These are phyloP conservation scores for Cyphomyrus discorhynchus DNA, from an alignment of 2,113 vertebrate genomes.

Conservation along the genomic window DNA sequence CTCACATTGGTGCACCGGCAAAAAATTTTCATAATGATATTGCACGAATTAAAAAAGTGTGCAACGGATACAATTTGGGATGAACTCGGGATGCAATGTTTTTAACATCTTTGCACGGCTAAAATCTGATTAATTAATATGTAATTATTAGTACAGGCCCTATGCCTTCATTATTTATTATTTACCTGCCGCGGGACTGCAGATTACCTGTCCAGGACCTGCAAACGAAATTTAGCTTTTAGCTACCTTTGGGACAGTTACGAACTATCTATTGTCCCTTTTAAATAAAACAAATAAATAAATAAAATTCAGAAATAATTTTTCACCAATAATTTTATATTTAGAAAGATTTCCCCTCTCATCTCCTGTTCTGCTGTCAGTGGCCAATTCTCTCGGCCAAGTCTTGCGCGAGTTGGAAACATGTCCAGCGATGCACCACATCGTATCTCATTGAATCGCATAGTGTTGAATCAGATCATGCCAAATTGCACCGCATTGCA, in stretches of 20 bases:
- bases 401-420: neutral
- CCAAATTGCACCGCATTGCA: neutral
- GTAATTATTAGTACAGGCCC: neutral
- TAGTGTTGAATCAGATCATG: neutral
- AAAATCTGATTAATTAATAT: neutral
- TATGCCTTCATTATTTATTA: neutral
- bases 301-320: neutral
- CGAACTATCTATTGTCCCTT: neutral
- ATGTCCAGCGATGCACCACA: neutral
- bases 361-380: neutral
- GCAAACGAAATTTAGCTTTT: neutral
- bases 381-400: neutral
- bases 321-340: neutral
- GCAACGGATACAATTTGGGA: neutral
- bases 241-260: neutral
- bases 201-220: neutral
- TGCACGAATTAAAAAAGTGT: neutral
- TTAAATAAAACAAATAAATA: neutral
- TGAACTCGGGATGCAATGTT: neutral
- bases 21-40: neutral
- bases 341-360: neutral
- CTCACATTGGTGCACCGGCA: neutral
- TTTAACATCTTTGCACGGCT: neutral
- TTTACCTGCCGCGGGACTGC: neutral
- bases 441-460: neutral